Evolutionary conservation across 2,113 vertebrate genomes (phyloP), one percentile per base, ranked within the genome.

Genomic region (Macrotis lagotis): DNA sequence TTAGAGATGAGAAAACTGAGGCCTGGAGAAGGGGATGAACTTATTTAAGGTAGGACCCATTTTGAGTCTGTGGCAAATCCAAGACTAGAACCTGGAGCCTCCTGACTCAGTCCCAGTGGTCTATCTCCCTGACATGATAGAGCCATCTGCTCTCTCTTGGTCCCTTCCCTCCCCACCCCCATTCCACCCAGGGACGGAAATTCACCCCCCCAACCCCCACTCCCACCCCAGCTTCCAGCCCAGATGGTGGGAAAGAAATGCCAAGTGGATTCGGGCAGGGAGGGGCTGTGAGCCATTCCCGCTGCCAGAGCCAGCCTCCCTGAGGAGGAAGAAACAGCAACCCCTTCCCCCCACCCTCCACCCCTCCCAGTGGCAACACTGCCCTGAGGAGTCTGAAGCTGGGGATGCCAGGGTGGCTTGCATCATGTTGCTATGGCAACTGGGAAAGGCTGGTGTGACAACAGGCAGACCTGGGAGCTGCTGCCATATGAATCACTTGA

Each of bases 351-450:
- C 94, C 10, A 88, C 94, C 97, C 89, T 66, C 66, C 66, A 83
- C 66, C 66, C 59, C 66, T 83, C 66, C 66, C 66, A 83, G n/a
- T 97, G 97, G 97, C 97, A 97, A 95, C 97, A 95, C 95, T 97
- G 97, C 97, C 95, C 93, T 91, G 95, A 94, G 90, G 94, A 98
- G 95, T 96, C 98, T 98, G 97, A 90, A 90, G 98, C 97, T 19
- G 92, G 98, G 74, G 44, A 93, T 98, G 98, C 98, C 98, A 98
- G 97, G 98, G 98, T 96, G 97, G 95, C 98, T 98, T 96, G 97
- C 93, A 97, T 98, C 97, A 48, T 0, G 98, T 98, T 96, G 95
- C 97, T 98, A 90, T 0, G 95, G 98, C 96, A 98, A 98, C 98
- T 90, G 98, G 91, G 98, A 98, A 97, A 97, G 97, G 94, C 96